Evolutionary conservation across 2,888 invertebrate genomes (phyloP).

Genomic region (Abrostola triplasia): DNA sequence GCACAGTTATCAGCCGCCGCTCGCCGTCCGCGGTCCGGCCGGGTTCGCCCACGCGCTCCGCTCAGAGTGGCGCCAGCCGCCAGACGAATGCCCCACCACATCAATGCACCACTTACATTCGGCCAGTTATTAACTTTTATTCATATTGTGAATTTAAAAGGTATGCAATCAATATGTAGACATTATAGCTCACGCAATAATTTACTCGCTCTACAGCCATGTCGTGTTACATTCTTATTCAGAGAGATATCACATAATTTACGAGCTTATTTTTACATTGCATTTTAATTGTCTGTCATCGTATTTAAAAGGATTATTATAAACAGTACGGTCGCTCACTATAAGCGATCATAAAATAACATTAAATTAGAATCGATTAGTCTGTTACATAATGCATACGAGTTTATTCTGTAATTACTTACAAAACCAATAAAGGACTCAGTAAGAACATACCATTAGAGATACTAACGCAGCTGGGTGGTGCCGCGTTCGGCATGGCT

Average conservation of each 20-base stretch:
- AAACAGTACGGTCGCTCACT: background rate
- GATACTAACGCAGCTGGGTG: conserved; percentile 38
- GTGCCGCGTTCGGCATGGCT: conserved; percentile 32
- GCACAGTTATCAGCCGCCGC: conserved; percentile 75
- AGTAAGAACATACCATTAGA: conserved; percentile 33
- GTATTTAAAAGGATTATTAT: background rate
- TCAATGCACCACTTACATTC: conserved; percentile 65
- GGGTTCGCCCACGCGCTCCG: conserved; percentile 78
- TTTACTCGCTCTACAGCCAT: conserved; percentile 13
- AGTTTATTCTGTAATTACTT: conserved; percentile 37
- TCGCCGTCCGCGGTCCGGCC: conserved; percentile 69
- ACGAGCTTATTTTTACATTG: background rate
- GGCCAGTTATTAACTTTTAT: conserved; percentile 62
- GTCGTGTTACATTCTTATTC: conserved; percentile 8
- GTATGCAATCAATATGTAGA: conserved; percentile 45
- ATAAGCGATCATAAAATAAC: conserved; percentile 11
- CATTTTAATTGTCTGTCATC: background rate
- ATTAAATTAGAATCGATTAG: conserved; percentile 9
- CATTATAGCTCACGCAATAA: conserved; percentile 24
- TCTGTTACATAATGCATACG: conserved; percentile 11
- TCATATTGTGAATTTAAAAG: conserved; percentile 56
- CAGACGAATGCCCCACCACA: conserved; percentile 61
- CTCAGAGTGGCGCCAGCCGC: conserved; percentile 65
- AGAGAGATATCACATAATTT: background rate
- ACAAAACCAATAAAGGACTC: conserved; percentile 30